A percentile compares a stretch with the other conserved stretches of the same genome.
phyloP scores from a whole-genome alignment of 1,140 invertebrate genomes.

The Drosophila persimilis region DNA sequence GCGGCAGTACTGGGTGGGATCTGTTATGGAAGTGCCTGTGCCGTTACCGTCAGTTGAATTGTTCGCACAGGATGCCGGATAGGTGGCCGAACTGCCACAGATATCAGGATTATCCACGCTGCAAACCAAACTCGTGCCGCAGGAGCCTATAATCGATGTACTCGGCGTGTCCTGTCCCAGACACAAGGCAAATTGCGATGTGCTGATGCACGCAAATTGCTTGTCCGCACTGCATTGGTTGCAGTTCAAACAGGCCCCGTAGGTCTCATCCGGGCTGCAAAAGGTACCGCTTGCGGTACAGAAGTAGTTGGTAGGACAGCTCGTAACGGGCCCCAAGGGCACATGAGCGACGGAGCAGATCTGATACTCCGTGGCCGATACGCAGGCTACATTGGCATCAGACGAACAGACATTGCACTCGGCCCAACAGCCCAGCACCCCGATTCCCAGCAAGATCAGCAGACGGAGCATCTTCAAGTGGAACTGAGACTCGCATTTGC shows the following conservation, averaged over 20 bases:
- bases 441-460: conserved; percentile 25
- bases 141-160: conserved; percentile 32
- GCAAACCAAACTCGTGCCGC: conserved; percentile 32
- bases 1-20: conserved; percentile 36
- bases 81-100: conserved; percentile 12
- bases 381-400: conserved; percentile 12
- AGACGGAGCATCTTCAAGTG: conserved; percentile 33
- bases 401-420: conserved; percentile 34
- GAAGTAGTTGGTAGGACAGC: conserved; percentile 26
- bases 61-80: conserved; percentile 16
- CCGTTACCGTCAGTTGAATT: neutral
- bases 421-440: conserved; percentile 33
- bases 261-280: conserved; percentile 6
- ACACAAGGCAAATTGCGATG: conserved; percentile 42
- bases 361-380: conserved; percentile 41
- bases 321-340: conserved; percentile 7
- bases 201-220: conserved; percentile 34
- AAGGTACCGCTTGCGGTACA: neutral
- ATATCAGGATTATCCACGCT: conserved; percentile 22
- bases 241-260: conserved; percentile 4
- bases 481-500: conserved; percentile 10
- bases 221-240: conserved; percentile 8
- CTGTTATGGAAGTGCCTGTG: conserved; percentile 5
- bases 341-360: conserved; percentile 18
- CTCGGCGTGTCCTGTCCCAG: conserved; percentile 16